Percentiles rank a stretch among this genome's conserved stretches.
phyloP scores from a whole-genome alignment of 2,797 vertebrate species.

The Tachyglossus aculeatus region DNA sequence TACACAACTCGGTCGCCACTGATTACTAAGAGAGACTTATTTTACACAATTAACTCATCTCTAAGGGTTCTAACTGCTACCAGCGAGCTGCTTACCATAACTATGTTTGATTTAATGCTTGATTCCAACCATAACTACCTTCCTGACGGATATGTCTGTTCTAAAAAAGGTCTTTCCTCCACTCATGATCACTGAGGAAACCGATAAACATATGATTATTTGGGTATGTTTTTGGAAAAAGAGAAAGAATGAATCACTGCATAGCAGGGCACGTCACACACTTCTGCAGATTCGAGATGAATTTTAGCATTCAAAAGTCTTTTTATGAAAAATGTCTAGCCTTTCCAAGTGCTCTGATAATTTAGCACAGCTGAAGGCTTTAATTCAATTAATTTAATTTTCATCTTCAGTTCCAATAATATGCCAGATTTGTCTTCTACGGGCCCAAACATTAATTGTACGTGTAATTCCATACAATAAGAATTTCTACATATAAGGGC shows the following conservation, averaged over 20 bases:
- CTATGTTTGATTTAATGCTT: neutral
- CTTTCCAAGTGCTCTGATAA: slow-evolving; percentile 15
- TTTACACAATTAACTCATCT: slow-evolving; percentile 47
- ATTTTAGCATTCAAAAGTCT: slow-evolving; percentile 5
- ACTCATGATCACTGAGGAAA: slow-evolving; percentile 42
- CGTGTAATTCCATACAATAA: neutral
- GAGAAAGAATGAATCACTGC: slow-evolving; percentile 41
- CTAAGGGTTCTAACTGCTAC: slow-evolving; percentile 31
- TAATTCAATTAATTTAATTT: neutral
- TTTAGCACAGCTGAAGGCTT: slow-evolving; percentile 3
- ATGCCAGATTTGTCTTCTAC: neutral
- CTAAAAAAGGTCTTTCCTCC: slow-evolving; percentile 35
- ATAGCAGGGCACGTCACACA: slow-evolving; percentile 37
- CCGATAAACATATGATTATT: slow-evolving; percentile 39
- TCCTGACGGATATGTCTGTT: slow-evolving; percentile 27
- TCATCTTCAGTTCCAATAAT: neutral
- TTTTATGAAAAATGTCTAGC: slow-evolving; percentile 31
- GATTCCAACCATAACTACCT: slow-evolving; percentile 31
- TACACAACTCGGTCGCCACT: slow-evolving; percentile 40
- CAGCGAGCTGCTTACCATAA: slow-evolving; percentile 34
- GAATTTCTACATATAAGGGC: neutral
- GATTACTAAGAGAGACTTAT: slow-evolving; percentile 43
- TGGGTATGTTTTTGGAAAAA: slow-evolving; percentile 45
- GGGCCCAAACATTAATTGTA: neutral
- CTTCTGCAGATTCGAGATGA: slow-evolving; percentile 31